phyloP scores from a whole-genome alignment of 2,113 vertebrate species.

The Phaetusa simplex region DNA sequence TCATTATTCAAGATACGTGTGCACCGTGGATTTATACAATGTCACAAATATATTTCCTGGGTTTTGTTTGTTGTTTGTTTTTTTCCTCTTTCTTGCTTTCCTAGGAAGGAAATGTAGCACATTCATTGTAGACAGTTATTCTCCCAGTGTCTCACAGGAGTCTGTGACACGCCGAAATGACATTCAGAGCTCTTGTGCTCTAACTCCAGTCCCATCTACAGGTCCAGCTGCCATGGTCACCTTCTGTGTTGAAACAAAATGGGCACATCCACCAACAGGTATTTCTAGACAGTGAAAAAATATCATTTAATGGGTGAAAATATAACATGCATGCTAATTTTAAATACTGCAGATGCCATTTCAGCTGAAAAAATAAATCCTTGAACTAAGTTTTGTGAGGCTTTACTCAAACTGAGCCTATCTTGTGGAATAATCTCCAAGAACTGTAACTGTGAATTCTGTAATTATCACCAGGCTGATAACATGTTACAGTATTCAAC shows the following conservation, averaged over 20 bases:
- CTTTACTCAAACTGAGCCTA: neutral
- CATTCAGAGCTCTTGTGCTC: neutral
- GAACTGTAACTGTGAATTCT: neutral
- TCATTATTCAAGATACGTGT: neutral
- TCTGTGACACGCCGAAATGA: fast-evolving
- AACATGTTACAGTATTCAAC: neutral
- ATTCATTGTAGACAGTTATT: neutral
- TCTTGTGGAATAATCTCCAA: neutral
- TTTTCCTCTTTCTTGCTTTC: neutral
- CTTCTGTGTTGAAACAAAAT: neutral
- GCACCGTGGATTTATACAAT: neutral
- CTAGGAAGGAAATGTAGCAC: neutral
- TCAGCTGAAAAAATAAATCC: neutral
- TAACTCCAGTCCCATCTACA: neutral
- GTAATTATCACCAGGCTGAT: neutral
- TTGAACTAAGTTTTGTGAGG: neutral
- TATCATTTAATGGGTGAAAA: neutral
- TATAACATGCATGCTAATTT: neutral
- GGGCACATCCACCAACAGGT: neutral
- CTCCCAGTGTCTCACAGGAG: neutral
- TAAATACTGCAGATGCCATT: neutral
- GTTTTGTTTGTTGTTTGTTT: neutral
- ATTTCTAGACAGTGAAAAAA: neutral
- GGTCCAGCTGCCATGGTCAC: neutral
- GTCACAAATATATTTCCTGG: neutral